Evolutionary conservation across 2,113 vertebrate genomes (phyloP), one percentile per base, ranked within the genome.

Genomic region (Clarias magur): DNA sequence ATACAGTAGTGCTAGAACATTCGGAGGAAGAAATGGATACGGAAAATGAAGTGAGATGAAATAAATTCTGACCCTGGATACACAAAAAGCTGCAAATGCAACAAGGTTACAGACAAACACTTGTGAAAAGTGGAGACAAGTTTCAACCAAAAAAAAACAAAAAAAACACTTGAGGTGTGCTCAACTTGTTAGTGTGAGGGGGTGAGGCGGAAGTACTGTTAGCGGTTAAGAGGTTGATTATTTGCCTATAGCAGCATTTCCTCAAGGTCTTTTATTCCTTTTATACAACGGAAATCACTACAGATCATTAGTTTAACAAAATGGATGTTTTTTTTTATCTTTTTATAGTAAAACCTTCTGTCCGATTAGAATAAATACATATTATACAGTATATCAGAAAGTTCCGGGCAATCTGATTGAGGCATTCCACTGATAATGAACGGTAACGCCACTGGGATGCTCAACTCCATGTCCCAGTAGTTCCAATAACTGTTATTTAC

Each of bases 1-100:
- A 12, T 95, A 99, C 25, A 99, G 93, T 82, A 99, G 93, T 21
- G 98, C 98, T 99, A 89, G n/a, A 91, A 86, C 34, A 85, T 0
- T 30, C 3, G 81, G 27, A 83, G 12, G 0, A 76, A 70, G 48
- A 88, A 72, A 91, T 23, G 80, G 1, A 85, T 48, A 82, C 4
- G 73, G 1, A 42, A 25, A 81, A 76, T 4, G 0, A 4, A 17
- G 5, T 19, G 67, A 34, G 34, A 42, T 42, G 10, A 73, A 73
- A 10, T 21, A 11, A 42, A 34, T 6, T 0, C 27, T 68, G 27
- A 67, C 63, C 25, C 25, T 11, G 63, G 27, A 67, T 27, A 67
- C 12, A 67, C 12, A 67, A 34, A 72, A 16, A 38, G 68, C 16
- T 34, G 27, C 63, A 13, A n/a, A n/a, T 4, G 3, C 60, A 23